Evolutionary conservation across 2,113 vertebrate species (phyloP).

Genomic region (Jaculus jaculus): DNA sequence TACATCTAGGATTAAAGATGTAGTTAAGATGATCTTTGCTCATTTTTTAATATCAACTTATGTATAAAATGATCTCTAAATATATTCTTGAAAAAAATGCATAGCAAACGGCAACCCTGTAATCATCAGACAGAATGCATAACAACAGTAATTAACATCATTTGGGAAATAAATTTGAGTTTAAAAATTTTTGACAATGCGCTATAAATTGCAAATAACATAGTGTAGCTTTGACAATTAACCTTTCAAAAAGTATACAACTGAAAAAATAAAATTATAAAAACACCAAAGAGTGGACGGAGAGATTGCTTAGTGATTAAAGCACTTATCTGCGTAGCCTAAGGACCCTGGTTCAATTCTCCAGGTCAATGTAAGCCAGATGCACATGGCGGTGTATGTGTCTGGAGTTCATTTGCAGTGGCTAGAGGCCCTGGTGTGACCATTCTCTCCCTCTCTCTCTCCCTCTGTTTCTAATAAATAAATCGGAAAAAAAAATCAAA

Average conservation of each 20-base stretch:
- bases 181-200: neutral
- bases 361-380: no score
- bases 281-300: neutral
- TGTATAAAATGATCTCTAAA: neutral
- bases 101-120: neutral
- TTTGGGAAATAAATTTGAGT: neutral
- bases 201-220: neutral
- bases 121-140: neutral
- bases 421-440: no score
- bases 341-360: no score
- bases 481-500: no score
- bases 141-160: neutral
- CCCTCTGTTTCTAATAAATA: no score
- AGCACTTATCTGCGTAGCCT: no score
- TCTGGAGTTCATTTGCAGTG: no score
- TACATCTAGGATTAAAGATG: neutral
- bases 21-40: neutral
- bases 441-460: no score
- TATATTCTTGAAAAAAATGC: neutral
- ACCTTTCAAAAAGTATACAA: neutral
- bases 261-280: neutral
- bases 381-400: no score
- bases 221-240: neutral
- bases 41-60: neutral
- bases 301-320: neutral